phyloP scores from a whole-genome alignment of 2,797 vertebrate genomes.

The Cyclura pinguis region DNA sequence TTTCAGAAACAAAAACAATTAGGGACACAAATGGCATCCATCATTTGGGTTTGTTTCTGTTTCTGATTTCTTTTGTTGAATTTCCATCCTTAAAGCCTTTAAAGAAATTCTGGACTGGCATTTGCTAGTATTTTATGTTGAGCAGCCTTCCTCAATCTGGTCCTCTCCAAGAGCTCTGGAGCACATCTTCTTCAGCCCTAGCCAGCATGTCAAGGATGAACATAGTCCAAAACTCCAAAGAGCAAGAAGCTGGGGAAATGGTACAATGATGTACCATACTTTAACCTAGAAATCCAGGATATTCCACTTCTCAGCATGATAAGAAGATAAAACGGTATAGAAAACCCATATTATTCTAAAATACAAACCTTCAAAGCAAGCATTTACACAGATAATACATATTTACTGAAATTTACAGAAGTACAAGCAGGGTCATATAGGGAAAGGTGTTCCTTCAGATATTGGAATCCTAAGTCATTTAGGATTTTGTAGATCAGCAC shows the following conservation, averaged over 20 bases:
- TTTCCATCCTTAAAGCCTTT: neutral
- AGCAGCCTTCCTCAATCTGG: neutral
- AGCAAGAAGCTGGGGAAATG: neutral
- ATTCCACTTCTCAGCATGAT: neutral
- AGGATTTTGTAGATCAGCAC: no score
- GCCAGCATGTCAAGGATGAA: neutral
- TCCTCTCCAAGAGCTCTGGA: neutral
- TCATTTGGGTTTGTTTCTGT: neutral
- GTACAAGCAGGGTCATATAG: no score
- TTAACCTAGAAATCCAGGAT: neutral
- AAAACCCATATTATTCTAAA: neutral
- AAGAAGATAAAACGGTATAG: neutral
- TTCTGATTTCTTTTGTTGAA: neutral
- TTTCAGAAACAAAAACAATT: neutral
- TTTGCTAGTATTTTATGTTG: neutral
- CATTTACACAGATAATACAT: no score
- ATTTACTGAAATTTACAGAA: neutral
- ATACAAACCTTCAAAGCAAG: no score
- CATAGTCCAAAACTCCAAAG: neutral
- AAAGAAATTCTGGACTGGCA: neutral
- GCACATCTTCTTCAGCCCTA: neutral
- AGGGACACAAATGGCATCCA: neutral
- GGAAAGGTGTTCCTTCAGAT: no score
- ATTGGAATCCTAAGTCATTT: no score
- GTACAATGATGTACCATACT: neutral